These are phyloP conservation scores for Ploceus nigricollis DNA, from an alignment of 2,113 vertebrate genomes.

Conservation along the genomic window DNA sequence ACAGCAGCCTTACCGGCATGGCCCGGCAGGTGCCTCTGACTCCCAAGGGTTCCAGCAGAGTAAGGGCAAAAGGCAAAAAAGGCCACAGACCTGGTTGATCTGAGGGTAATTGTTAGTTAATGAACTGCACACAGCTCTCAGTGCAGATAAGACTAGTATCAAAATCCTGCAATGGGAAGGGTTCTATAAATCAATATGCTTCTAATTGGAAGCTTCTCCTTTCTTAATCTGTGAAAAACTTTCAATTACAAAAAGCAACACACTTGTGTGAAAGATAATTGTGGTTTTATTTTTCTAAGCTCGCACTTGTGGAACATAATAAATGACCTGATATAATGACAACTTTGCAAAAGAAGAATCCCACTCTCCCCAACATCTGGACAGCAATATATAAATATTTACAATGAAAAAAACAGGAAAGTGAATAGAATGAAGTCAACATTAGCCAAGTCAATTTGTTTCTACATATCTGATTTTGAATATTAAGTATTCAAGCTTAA, in stretches of 20 bases:
- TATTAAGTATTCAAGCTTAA: constrained; percentile 22
- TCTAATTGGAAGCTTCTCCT: neutral
- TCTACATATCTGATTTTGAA: constrained; percentile 43
- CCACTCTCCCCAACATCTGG: constrained; percentile 42
- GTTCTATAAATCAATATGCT: neutral
- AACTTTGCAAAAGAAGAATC: constrained; percentile 69
- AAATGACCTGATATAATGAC: constrained; percentile 72
- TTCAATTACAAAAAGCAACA: neutral
- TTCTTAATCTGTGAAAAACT: neutral
- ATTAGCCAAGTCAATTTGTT: constrained; percentile 46
- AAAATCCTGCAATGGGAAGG: neutral
- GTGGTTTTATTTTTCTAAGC: constrained; percentile 71
- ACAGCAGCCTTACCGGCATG: fast-evolving
- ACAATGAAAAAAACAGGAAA: constrained; percentile 78
- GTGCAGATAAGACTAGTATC: neutral
- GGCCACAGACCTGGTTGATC: neutral
- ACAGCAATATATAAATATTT: constrained; percentile 79
- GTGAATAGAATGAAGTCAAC: constrained; percentile 55
- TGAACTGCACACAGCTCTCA: neutral
- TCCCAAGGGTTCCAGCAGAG: neutral
- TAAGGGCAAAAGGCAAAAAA: neutral
- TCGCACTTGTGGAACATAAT: constrained; percentile 71
- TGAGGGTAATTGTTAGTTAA: neutral
- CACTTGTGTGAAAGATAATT: constrained; percentile 64
- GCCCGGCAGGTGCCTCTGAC: neutral